phyloP scores from a whole-genome alignment of 2,888 invertebrate genomes.

The Agrochola lota region DNA sequence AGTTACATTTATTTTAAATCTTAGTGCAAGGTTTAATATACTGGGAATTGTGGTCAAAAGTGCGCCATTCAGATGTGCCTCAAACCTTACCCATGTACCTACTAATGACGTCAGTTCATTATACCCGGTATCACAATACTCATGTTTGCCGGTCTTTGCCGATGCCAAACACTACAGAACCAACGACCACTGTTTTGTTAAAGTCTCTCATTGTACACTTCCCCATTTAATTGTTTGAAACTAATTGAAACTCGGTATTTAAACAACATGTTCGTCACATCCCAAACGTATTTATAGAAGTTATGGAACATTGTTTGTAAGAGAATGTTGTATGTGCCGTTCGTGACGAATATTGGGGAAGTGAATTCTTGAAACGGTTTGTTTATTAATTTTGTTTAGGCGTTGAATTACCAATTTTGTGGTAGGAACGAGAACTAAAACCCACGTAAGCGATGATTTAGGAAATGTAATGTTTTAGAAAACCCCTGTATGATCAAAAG shows the following conservation, averaged over 20 bases:
- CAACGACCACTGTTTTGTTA: slow-evolving; percentile 40
- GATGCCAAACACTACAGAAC: neutral
- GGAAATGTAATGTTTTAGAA: neutral
- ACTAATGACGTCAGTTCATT: slow-evolving; percentile 41
- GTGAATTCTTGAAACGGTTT: slow-evolving; percentile 24
- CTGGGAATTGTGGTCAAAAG: neutral
- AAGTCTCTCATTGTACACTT: slow-evolving; percentile 40
- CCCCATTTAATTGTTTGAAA: slow-evolving; percentile 43
- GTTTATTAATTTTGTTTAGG: slow-evolving; percentile 12
- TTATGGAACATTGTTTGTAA: slow-evolving; percentile 22
- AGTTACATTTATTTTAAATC: neutral
- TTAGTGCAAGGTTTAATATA: neutral
- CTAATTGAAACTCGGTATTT: slow-evolving; percentile 48
- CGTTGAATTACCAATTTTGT: neutral
- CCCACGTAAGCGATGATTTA: neutral
- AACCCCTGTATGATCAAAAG: neutral
- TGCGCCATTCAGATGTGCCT: slow-evolving; percentile 6
- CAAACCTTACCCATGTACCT: slow-evolving; percentile 34
- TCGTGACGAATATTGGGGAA: neutral
- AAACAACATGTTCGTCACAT: slow-evolving; percentile 30
- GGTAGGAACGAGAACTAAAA: neutral
- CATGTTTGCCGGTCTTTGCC: slow-evolving; percentile 38
- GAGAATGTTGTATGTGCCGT: slow-evolving; percentile 9
- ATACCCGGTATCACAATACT: slow-evolving; percentile 39
- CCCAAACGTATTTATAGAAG: slow-evolving; percentile 33